Evolutionary conservation across 2,888 invertebrate species (phyloP).

Genomic region (Nemotelus pantherinus): DNA sequence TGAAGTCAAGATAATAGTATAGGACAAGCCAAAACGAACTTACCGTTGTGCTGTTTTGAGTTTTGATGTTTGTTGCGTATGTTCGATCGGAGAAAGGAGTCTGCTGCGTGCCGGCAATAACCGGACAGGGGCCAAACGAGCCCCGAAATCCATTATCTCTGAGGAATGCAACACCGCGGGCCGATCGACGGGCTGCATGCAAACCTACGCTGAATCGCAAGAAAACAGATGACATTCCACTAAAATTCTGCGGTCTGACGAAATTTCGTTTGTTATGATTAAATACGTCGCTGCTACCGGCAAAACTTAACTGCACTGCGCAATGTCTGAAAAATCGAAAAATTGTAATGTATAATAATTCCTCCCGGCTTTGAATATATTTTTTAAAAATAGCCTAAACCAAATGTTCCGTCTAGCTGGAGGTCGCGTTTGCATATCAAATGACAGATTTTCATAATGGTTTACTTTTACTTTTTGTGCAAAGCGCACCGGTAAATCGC

Average conservation of each 20-base stretch:
- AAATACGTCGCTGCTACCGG: not conserved
- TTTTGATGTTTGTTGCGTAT: slow-evolving; percentile 44
- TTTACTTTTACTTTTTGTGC: too few relatives aligned
- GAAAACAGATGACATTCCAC: slow-evolving; percentile 49
- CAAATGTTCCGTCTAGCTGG: too few relatives aligned
- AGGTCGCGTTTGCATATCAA: too few relatives aligned
- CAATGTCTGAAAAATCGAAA: not conserved
- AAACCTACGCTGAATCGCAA: slow-evolving; percentile 45
- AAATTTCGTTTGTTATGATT: slow-evolving; percentile 10
- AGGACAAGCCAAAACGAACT: not conserved
- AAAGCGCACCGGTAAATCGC: slow-evolving; percentile 15
- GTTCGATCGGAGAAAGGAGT: slow-evolving; percentile 3
- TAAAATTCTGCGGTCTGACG: slow-evolving; percentile 21
- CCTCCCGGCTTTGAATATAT: too few relatives aligned
- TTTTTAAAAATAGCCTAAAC: too few relatives aligned
- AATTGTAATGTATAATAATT: not conserved
- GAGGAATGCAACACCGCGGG: slow-evolving; percentile 29
- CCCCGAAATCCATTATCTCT: slow-evolving; percentile 19
- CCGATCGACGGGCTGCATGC: slow-evolving; percentile 13
- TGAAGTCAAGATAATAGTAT: too few relatives aligned
- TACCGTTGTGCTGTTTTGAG: slow-evolving; percentile 45
- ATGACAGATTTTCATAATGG: too few relatives aligned
- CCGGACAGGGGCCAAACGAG: not conserved
- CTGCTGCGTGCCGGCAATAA: not conserved
- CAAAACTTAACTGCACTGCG: too few relatives aligned